Evolutionary conservation across 2,888 invertebrate genomes (phyloP).

Genomic region (Anagyrus pseudococci): DNA sequence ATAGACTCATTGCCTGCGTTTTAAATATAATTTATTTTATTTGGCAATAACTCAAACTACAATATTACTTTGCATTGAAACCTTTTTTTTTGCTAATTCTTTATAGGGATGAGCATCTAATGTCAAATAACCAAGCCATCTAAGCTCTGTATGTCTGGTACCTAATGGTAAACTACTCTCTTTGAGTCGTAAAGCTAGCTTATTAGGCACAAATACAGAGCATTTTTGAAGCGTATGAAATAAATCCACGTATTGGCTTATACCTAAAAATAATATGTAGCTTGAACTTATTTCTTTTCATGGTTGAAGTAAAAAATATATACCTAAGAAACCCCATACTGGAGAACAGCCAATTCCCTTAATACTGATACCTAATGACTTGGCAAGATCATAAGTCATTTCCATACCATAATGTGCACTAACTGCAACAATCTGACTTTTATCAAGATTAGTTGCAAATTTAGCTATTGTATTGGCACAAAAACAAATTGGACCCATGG

Average conservation of each 20-base stretch:
- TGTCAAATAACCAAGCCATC: slow-evolving; percentile 65
- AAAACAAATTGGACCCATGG: slow-evolving; percentile 67
- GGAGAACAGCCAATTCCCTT: slow-evolving; percentile 67
- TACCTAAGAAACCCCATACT: slow-evolving; percentile 69
- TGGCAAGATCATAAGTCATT: slow-evolving; percentile 49
- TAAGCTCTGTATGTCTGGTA: slow-evolving; percentile 63
- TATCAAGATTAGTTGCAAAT: slow-evolving; percentile 58
- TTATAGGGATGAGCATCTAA: slow-evolving; percentile 61
- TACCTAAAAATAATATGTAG: slow-evolving; percentile 50
- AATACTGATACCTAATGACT: slow-evolving; percentile 61
- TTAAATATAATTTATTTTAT: neutral
- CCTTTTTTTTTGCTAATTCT: slow-evolving; percentile 59
- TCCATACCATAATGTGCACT: slow-evolving; percentile 68
- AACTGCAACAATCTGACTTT: slow-evolving; percentile 66
- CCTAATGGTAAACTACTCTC: slow-evolving; percentile 66
- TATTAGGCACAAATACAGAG: slow-evolving; percentile 64
- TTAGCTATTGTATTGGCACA: slow-evolving; percentile 65
- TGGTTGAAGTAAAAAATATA: neutral
- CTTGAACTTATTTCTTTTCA: neutral
- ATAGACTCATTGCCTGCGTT: slow-evolving; percentile 35
- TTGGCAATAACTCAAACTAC: neutral
- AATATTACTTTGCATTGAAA: slow-evolving; percentile 41
- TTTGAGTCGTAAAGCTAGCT: slow-evolving; percentile 61
- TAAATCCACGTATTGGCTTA: slow-evolving; percentile 67
- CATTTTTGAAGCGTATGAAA: slow-evolving; percentile 65